Conservation (phyloP, 2,113 vertebrate genomes). For the Xerus inauris region DNA sequence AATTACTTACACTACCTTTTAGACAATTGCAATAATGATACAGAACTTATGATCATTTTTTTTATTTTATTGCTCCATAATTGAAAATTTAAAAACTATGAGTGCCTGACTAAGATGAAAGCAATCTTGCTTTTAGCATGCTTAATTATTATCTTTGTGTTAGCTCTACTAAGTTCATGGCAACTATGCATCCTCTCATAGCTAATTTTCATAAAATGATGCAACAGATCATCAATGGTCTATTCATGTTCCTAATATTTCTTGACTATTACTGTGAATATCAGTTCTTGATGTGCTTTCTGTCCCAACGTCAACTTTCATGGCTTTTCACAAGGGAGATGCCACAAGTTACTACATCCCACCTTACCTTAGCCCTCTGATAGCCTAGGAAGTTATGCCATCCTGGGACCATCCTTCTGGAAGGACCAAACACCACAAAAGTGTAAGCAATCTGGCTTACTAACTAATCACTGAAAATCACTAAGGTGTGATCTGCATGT, state of each 20-base stretch:
- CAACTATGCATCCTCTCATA: neutral
- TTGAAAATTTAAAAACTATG: slow-evolving; percentile 1
- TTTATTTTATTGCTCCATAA: neutral
- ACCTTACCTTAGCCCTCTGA: neutral
- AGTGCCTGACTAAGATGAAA: neutral
- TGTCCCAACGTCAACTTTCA: neutral
- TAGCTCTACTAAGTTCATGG: neutral
- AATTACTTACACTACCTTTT: neutral
- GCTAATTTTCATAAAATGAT: neutral
- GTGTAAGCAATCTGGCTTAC: neutral
- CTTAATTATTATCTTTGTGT: neutral
- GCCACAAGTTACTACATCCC: no score
- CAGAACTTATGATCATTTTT: neutral
- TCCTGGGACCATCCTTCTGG: neutral
- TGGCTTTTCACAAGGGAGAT: neutral
- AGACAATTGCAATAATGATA: neutral
- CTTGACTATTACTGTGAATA: neutral
- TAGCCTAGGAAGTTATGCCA: neutral
- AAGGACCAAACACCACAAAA: neutral
- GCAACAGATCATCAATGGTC: neutral
- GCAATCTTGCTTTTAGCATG: neutral
- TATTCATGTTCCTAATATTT: neutral
- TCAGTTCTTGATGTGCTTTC: neutral
- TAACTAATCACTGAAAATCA: neutral
- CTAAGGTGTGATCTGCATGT: neutral